Percentiles rank a stretch among this genome's conserved stretches.
Conservation (phyloP, 2,113 vertebrate genomes). For the Anguilla rostrata region DNA sequence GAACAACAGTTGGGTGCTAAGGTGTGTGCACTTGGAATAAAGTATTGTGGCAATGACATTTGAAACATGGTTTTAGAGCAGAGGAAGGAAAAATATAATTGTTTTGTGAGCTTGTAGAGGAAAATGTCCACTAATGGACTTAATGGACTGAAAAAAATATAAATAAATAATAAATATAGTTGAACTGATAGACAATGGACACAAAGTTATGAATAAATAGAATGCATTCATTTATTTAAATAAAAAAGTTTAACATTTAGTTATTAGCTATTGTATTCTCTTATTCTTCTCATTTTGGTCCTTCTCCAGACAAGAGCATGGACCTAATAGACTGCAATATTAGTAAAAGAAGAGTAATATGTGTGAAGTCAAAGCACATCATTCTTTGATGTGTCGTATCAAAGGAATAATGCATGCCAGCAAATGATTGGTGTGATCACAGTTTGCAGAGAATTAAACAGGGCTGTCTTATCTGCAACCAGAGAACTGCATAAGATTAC, state of each 20-base stretch:
- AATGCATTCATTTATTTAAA: background rate
- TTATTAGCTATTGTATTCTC: background rate
- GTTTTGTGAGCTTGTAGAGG: background rate
- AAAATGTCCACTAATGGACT: background rate
- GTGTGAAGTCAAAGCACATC: background rate
- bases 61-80: background rate
- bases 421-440: background rate
- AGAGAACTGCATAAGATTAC: background rate
- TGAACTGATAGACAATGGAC: background rate
- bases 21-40: background rate
- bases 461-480: background rate
- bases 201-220: background rate
- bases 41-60: background rate
- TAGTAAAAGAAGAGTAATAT: background rate
- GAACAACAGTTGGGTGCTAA: background rate
- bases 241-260: background rate
- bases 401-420: background rate
- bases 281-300: background rate
- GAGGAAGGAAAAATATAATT: background rate
- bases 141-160: background rate
- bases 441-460: background rate
- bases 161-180: background rate
- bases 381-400: no score
- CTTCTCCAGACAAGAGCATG: background rate
- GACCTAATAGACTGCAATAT: background rate